Base-by-base conservation (phyloP, 2,113 vertebrate species). In the Saccopteryx bilineata region DNA sequence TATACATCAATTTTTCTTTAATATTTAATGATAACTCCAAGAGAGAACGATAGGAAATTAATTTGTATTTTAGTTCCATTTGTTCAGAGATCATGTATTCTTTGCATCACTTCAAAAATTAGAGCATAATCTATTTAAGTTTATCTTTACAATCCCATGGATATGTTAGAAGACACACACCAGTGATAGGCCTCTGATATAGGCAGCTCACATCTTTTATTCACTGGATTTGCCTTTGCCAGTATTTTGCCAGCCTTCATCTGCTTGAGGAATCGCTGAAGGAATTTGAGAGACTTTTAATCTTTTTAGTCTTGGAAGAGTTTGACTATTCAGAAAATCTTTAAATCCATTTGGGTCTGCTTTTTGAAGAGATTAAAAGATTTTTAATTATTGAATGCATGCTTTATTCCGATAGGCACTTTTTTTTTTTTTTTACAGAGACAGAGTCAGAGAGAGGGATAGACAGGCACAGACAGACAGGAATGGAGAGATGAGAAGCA, bases 1-100 rank as follows among this genome's bases (percentile, higher is more conserved):
- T 74, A 48, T 5, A 95, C 18, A 58, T 95, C 65, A 91, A 26
- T 88, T 72, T 68, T 83, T 75, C 52, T 90, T 93, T 84, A 94
- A 84, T 93, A 90, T 90, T 95, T 93, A 90, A 90, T 95, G 66
- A 76, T 90, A 94, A 83, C 23, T 95, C 5, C 18, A 93, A 94
- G 54, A 88, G 69, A 87, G 94, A 92, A 56, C 88, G 83, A 58
- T 96, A 61, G 93, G 84, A 92, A 96, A 93, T 74, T 95, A 56
- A 86, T 82, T 89, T 84, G 26, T 69, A 56, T 93, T 96, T 96
- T 94, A 75, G 75, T 92, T 90, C n/a, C 23, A 74, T 58, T 94
- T 93, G 21, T 66, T 95, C 48, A 72, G 50, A 28, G 26, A 61
- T 94, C 88, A 65, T 82, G 23, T 12, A 66, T 95, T 31, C 61